Conservation (phyloP, 1,140 invertebrate species). For the Bombyx mori region DNA sequence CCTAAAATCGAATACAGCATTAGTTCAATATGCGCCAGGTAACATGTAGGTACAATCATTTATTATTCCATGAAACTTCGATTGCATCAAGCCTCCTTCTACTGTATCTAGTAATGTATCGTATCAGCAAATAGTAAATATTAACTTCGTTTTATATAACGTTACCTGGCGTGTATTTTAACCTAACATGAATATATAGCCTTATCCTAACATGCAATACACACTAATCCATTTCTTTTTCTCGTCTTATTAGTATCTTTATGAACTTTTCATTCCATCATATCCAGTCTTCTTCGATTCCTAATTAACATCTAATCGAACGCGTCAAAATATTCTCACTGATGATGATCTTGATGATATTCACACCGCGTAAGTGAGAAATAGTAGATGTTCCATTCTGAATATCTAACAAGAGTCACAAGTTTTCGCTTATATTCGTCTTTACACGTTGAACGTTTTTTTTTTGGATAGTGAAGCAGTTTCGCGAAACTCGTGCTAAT, state of each 20-base stretch:
- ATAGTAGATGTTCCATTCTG: too few relatives aligned
- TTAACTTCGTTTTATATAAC: neutral
- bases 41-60: neutral
- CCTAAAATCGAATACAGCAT: too few relatives aligned
- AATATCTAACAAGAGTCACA: too few relatives aligned
- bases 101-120: too few relatives aligned
- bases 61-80: too few relatives aligned
- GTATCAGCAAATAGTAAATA: too few relatives aligned
- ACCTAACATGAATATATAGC: neutral
- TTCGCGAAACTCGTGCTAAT: neutral
- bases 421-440: too few relatives aligned
- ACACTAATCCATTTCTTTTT: too few relatives aligned
- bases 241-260: neutral
- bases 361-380: too few relatives aligned
- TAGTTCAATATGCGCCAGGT: conserved; percentile 1
- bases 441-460: neutral
- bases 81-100: too few relatives aligned
- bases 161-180: conserved; percentile 1
- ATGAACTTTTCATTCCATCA: conserved; percentile 21
- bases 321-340: conserved; percentile 1
- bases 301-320: conserved; percentile 31
- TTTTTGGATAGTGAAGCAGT: neutral
- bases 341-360: neutral
- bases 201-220: conserved; percentile 26
- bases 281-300: conserved; percentile 48